A percentile compares a stretch with the other conserved stretches of the same genome.
These are phyloP conservation scores for Sarcophaga caerulescens DNA, from an alignment of 2,888 invertebrate species.

Conservation along the genomic window DNA sequence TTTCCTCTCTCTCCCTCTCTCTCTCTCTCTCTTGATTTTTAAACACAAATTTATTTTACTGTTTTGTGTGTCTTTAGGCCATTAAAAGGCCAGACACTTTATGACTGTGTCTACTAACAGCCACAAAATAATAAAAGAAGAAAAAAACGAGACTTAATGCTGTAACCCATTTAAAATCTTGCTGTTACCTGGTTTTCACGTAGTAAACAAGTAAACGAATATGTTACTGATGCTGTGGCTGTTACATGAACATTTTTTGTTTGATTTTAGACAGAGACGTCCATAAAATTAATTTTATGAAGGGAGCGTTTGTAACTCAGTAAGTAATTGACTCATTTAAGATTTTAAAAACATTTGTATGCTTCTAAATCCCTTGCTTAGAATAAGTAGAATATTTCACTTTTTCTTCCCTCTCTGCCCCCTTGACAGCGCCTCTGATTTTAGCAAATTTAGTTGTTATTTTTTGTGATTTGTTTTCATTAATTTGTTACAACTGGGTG, in stretches of 20 bases:
- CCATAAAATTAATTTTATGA: no score
- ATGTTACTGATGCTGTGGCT: neutral
- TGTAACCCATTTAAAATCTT: conserved; percentile 41
- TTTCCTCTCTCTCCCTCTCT: neutral
- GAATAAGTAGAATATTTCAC: no score
- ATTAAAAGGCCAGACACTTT: neutral
- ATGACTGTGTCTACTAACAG: neutral
- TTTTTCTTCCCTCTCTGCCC: accelerated
- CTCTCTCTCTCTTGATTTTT: neutral
- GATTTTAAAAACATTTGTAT: no score
- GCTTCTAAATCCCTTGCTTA: no score
- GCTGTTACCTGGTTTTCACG: conserved; percentile 37
- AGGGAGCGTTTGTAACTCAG: no score
- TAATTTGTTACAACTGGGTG: conserved; percentile 24
- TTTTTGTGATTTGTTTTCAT: neutral
- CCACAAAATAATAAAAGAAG: neutral
- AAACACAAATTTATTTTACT: neutral
- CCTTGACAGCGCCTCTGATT: no score
- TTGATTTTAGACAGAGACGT: neutral
- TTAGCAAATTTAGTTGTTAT: no score
- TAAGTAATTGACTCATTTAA: no score
- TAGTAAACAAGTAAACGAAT: neutral
- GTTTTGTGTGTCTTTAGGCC: neutral
- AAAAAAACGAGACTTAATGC: neutral
- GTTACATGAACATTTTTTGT: neutral